phyloP scores from a whole-genome alignment of 2,113 vertebrate species.

The Aspidoscelis tigris region DNA sequence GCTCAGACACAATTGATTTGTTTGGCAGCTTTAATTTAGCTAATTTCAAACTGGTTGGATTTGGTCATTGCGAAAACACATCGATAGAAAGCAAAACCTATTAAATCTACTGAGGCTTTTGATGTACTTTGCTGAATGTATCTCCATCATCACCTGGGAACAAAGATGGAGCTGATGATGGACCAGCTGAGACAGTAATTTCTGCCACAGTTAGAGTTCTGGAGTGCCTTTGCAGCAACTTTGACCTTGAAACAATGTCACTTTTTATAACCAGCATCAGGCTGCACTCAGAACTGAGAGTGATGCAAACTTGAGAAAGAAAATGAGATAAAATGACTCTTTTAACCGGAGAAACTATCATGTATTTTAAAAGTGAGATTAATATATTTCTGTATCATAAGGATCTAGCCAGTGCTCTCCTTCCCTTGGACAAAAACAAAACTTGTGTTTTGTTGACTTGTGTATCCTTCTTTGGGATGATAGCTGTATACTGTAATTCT shows the following conservation, averaged over 20 bases:
- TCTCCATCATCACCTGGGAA: conserved; percentile 34
- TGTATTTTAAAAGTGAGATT: too few relatives aligned
- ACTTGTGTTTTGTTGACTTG: neutral
- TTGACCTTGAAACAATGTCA: conserved; percentile 56
- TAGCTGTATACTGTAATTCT: neutral
- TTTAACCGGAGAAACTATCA: neutral
- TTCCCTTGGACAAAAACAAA: neutral
- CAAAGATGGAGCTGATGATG: neutral
- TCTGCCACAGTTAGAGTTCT: conserved; percentile 24
- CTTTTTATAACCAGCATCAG: neutral
- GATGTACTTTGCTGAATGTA: conserved; percentile 5
- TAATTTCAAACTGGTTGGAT: conserved; percentile 27
- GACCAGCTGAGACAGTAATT: conserved; percentile 16
- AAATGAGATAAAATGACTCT: conserved; percentile 2
- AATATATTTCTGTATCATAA: too few relatives aligned
- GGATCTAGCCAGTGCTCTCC: neutral
- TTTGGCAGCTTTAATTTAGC: conserved; percentile 34
- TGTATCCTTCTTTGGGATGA: neutral
- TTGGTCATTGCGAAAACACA: conserved; percentile 22
- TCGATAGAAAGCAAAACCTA: conserved; percentile 34
- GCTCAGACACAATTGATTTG: conserved; percentile 3
- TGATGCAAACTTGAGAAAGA: conserved; percentile 16
- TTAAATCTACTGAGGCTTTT: conserved; percentile 32
- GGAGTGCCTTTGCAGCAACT: conserved; percentile 39
- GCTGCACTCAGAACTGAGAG: conserved; percentile 24